Conservation (phyloP, 1,140 invertebrate genomes). For the roundworm (Caenorhabditis elegans) region WBcel235 BX284604.4:9740001-9740500, state of each 20-base stretch:
- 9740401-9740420: slow-evolving; percentile 73
- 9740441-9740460: slow-evolving; percentile 67
- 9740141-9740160: no score
- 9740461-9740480: neutral
- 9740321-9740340: slow-evolving; percentile 89
- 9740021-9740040: slow-evolving; percentile 71
- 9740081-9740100: no score
- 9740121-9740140: slow-evolving; percentile 91
- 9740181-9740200: slow-evolving; percentile 91
- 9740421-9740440: slow-evolving; percentile 77
- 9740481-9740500: no score
- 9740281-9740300: slow-evolving; percentile 90
- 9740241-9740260: slow-evolving; percentile 88
- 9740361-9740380: slow-evolving; percentile 91
- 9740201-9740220: slow-evolving; percentile 81
- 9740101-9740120: slow-evolving; percentile 78
- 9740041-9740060: no score
- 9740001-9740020: slow-evolving; percentile 84
- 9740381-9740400: slow-evolving; percentile 84
- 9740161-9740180: slow-evolving; percentile 72
- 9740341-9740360: slow-evolving; percentile 83
- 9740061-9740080: no score
- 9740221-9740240: slow-evolving; percentile 78
- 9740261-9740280: slow-evolving; percentile 86
- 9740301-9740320: slow-evolving; percentile 80